Percentiles rank a stretch among this genome's conserved stretches.
phyloP scores from a whole-genome alignment of 2,797 vertebrate species.

The Enteromius unitaeniatus region DNA sequence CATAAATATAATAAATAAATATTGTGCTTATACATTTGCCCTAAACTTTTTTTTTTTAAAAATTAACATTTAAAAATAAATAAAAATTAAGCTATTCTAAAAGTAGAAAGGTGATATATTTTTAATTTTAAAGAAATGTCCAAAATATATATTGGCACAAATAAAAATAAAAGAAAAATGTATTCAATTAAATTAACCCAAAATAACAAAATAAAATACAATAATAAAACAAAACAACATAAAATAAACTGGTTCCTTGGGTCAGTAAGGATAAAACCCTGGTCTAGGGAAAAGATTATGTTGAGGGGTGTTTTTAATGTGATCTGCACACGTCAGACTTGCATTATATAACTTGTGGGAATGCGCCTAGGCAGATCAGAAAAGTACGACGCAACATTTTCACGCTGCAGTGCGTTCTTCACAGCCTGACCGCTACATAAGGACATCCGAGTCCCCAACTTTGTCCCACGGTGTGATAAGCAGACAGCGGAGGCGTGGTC shows the following conservation, averaged over 20 bases:
- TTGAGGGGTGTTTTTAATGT: neutral
- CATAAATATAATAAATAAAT: neutral
- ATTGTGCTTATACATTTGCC: neutral
- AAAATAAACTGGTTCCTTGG: neutral
- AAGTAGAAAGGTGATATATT: neutral
- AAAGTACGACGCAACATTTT: constrained; percentile 21
- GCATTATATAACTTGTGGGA: constrained; percentile 56
- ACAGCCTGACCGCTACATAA: neutral
- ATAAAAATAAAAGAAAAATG: too few species aligned
- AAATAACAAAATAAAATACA: too few species aligned
- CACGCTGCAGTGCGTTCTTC: constrained; percentile 29
- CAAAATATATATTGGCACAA: too few species aligned
- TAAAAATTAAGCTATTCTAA: neutral
- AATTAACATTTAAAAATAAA: neutral
- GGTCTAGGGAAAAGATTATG: neutral
- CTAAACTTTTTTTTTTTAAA: too few species aligned
- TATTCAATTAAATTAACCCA: neutral
- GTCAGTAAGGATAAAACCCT: neutral
- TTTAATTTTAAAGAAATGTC: neutral
- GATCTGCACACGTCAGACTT: constrained; percentile 48
- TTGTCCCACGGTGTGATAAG: constrained; percentile 31
- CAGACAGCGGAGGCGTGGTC: constrained; percentile 68
- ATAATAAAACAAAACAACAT: neutral
- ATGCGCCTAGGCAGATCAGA: neutral
- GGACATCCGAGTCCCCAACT: constrained; percentile 36